phyloP scores from a whole-genome alignment of 2,888 invertebrate genomes.

The Rambutsinella grinnellia region DNA sequence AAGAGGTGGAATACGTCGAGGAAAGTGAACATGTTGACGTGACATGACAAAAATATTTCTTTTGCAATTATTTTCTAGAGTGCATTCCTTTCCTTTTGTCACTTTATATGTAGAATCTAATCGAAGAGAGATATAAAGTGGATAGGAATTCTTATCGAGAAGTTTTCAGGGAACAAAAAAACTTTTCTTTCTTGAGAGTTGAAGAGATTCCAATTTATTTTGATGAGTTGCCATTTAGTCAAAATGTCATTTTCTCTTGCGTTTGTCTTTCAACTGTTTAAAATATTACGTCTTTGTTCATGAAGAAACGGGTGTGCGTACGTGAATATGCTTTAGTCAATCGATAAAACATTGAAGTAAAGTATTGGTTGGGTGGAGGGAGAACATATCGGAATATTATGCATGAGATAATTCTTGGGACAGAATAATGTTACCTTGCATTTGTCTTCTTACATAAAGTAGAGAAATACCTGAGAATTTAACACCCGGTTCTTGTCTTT shows the following conservation, averaged over 20 bases:
- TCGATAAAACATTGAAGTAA: too few relatives aligned
- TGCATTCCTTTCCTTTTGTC: background rate
- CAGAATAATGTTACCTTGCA: too few relatives aligned
- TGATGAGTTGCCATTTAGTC: conserved; percentile 44
- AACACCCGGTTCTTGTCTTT: too few relatives aligned
- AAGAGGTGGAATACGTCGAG: background rate
- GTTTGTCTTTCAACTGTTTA: background rate
- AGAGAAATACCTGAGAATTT: too few relatives aligned
- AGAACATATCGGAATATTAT: too few relatives aligned
- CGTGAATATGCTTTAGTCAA: background rate
- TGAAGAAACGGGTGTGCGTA: background rate
- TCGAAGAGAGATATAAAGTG: background rate
- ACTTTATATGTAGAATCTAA: background rate
- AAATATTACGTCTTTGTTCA: background rate
- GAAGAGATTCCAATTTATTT: conserved; percentile 44
- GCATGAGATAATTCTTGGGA: too few relatives aligned
- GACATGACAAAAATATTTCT: conserved; percentile 16
- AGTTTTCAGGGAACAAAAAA: background rate
- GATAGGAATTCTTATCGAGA: background rate
- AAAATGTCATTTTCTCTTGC: conserved; percentile 12
- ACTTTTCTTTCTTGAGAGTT: conserved; percentile 13
- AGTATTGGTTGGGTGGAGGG: too few relatives aligned
- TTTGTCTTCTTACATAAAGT: too few relatives aligned
- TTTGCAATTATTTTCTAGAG: background rate
- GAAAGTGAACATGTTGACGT: conserved; percentile 10